Evolutionary conservation across 2,888 invertebrate genomes (phyloP), one percentile per base, ranked within the genome.

Genomic region (Ceratothoa steindachneri): DNA sequence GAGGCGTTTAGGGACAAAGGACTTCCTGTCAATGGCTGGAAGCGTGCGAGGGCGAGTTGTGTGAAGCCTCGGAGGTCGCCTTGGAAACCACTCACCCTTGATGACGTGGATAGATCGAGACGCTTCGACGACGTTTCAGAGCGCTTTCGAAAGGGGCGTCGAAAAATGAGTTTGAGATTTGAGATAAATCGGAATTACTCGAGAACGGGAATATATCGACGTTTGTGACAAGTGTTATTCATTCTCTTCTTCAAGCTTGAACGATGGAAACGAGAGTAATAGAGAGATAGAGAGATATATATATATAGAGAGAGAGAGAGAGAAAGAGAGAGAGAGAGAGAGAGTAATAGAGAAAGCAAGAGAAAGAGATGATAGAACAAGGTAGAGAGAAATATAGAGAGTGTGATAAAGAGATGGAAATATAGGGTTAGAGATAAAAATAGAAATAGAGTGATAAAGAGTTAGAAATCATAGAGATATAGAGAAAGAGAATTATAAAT

Each of bases 81-180:
- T 60, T 60, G 27, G 27, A 60, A 60, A 24, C 60, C 24, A 22
- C 60, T 60, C 24, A n/a, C n/a, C 22, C 12, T n/a, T 24, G 60
- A 60, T 60, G 60, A 60, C 60, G 60, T 60, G 27, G n/a, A 60
- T 60, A 24, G 24, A 60, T 60, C 22, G 60, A n/a, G 60, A 60
- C n/a, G 60, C 60, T n/a, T n/a, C 22, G 27, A n/a, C 12, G 60
- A n/a, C 60, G 24, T 22, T 60, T 24, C 60, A 24, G 12, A 41
- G 19, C 24, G 1, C 60, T 24, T 60, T 9, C n/a, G 27, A 60
- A 24, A 60, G 12, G 22, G 27, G n/a, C 60, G 24, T 22, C n/a
- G 60, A 60, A 60, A 60, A 60, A 60, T 60, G 60, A 60, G 19
- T 60, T 60, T 60, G 12, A 60, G 60, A 60, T 60, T 60, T 22